These are phyloP conservation scores for Lagopus leucura DNA, from an alignment of 2,113 vertebrate genomes.

Conservation along the genomic window DNA sequence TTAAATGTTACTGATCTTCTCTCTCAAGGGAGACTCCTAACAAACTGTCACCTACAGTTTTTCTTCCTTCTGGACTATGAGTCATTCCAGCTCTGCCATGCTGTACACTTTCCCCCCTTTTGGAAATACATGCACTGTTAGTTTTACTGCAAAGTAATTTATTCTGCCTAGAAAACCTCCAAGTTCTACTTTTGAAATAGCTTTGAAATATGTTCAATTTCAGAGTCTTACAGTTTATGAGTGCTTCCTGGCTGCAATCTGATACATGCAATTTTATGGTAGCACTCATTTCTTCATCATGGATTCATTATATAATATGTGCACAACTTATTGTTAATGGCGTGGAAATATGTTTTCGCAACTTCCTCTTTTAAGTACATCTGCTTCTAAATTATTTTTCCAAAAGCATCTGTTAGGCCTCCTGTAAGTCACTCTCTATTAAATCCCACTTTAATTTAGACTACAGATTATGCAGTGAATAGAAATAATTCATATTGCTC, in stretches of 20 bases:
- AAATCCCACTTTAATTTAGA: constrained; percentile 17
- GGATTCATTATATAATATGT: constrained; percentile 35
- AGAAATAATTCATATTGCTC: background rate
- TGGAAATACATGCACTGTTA: constrained; percentile 14
- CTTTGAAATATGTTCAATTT: constrained; percentile 1
- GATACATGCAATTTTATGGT: background rate
- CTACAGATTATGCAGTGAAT: background rate
- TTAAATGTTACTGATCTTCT: background rate
- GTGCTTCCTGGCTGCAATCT: background rate
- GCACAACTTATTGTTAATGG: constrained; percentile 47
- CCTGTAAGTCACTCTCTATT: constrained; percentile 18
- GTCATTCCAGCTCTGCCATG: background rate
- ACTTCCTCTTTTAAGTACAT: constrained; percentile 40
- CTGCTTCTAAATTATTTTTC: constrained; percentile 64
- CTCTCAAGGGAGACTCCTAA: background rate
- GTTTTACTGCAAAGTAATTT: constrained; percentile 54
- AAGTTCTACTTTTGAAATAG: constrained; percentile 25
- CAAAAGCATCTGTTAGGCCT: constrained; percentile 27
- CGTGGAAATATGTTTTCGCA: constrained; percentile 49
- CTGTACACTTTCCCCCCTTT: background rate
- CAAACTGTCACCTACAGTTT: background rate
- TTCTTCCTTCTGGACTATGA: background rate
- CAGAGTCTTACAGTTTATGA: background rate
- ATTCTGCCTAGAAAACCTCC: constrained; percentile 12
- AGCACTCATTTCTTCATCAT: constrained; percentile 13